Base-by-base conservation (phyloP, 2,888 invertebrate genomes). In the Acleris emargana region DNA sequence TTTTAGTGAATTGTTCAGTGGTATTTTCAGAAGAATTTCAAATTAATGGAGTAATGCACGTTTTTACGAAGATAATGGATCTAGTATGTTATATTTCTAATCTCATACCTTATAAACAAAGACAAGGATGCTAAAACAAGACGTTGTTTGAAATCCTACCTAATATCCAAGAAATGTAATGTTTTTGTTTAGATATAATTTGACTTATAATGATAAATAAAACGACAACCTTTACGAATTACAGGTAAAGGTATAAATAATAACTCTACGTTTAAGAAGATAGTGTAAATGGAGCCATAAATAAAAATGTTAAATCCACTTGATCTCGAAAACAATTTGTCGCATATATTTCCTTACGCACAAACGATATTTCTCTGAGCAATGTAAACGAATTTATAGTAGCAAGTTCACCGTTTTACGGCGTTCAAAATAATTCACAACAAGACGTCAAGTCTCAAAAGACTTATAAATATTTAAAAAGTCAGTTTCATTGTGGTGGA, bases 391-490 rank as follows among this genome's bases (percentile, higher is more conserved):
- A 66, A 70, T 68, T 68, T 70, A 70, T 70, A 62, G 62, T 58
- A 59, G 67, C 58, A 68, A 68, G 68, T 68, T 67, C 68, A 68
- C 54, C 68, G 59, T 67, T 69, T 60, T 62, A 64, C 61, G 62
- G 55, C 59, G 59, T 51, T 67, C 63, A 52, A 69, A 66, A 71
- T 70, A 69, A 68, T 69, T 71, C 69, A 69, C 67, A 64, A 61
- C 52, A 52, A 67, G 52, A 62, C 55, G 57, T 67, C 68, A 47
- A 55, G 47, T 53, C 67, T 58, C 59, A 57, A 69, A 64, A 57
- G 60, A 38, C 70, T 71, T 72, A 71, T 71, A 74, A 74, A 71
- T 72, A 71, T 73, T 67, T 64, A 68, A 71, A 72, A 72, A 70
- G 61, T 57, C 57, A 18, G 58, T 63, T 69, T 54, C 64, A 70